Conservation (phyloP, 2,113 vertebrate genomes). For the Eulemur rufifrons region DNA sequence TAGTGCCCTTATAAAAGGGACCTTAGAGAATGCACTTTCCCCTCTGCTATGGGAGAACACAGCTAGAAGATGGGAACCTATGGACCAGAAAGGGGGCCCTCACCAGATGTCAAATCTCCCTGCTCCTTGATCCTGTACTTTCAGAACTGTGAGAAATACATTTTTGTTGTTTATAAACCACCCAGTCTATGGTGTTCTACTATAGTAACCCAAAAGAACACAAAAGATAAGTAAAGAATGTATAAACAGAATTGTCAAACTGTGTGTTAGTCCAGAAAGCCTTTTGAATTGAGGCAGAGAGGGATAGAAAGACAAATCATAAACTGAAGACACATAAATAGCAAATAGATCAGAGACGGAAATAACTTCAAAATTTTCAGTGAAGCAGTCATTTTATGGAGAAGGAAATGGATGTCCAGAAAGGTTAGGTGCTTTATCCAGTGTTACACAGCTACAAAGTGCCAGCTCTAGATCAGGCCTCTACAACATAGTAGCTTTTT, state of each 20-base stretch:
- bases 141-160: background rate
- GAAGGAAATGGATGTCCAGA: background rate
- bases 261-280: background rate
- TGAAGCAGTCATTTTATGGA: background rate
- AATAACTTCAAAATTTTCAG: background rate
- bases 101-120: background rate
- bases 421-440: background rate
- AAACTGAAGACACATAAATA: background rate
- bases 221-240: background rate
- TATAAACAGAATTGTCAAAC: background rate
- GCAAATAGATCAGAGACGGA: background rate
- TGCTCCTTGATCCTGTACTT: background rate
- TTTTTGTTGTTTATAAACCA: background rate
- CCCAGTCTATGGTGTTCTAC: background rate
- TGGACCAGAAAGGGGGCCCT: background rate
- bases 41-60: background rate
- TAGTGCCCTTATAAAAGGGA: too few species aligned
- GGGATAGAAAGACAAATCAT: background rate
- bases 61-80: background rate
- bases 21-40: background rate
- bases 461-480: background rate
- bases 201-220: background rate
- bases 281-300: background rate
- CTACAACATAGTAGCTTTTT: background rate
- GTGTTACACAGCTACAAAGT: background rate